Percentiles rank a stretch among this genome's conserved stretches.
These are phyloP conservation scores for Colostygia pectinataria DNA, from an alignment of 2,888 invertebrate genomes.

Conservation along the genomic window DNA sequence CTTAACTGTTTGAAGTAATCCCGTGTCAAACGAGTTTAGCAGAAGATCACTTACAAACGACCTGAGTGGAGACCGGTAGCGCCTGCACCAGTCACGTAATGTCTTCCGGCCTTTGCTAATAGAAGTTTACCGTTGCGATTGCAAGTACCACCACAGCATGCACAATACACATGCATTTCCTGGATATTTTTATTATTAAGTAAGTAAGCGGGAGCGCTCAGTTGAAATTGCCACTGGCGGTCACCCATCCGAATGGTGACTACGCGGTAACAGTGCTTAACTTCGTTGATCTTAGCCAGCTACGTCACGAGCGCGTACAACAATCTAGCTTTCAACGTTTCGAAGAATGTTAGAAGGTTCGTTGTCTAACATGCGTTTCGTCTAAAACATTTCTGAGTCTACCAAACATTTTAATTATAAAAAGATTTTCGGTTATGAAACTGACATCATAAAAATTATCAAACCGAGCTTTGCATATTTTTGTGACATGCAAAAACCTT, in stretches of 20 bases:
- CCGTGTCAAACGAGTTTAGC: constrained; percentile 19
- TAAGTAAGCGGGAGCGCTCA: no score
- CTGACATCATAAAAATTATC: background rate
- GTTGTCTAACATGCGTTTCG: no score
- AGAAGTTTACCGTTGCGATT: constrained; percentile 57
- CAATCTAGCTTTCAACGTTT: constrained; percentile 7
- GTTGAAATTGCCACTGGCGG: no score
- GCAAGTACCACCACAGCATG: no score
- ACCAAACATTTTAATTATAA: no score
- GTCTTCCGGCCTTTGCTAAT: constrained; percentile 62
- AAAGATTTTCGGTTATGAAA: no score
- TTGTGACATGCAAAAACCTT: constrained; percentile 2
- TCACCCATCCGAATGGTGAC: no score
- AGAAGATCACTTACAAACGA: constrained; percentile 21
- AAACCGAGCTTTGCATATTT: background rate
- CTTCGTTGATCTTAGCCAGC: no score
- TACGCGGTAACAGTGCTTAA: no score
- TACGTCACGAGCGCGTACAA: no score
- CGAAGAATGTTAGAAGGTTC: background rate
- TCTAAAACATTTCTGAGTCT: background rate
- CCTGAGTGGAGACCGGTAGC: constrained; percentile 45
- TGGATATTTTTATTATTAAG: constrained; percentile 22
- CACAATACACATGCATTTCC: constrained; percentile 35
- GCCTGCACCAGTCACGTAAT: constrained; percentile 58
- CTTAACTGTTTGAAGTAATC: background rate